Evolutionary conservation across 1,140 invertebrate genomes (phyloP), one percentile per base, ranked within the genome.

Genomic region (Cheumatopsyche charites): DNA sequence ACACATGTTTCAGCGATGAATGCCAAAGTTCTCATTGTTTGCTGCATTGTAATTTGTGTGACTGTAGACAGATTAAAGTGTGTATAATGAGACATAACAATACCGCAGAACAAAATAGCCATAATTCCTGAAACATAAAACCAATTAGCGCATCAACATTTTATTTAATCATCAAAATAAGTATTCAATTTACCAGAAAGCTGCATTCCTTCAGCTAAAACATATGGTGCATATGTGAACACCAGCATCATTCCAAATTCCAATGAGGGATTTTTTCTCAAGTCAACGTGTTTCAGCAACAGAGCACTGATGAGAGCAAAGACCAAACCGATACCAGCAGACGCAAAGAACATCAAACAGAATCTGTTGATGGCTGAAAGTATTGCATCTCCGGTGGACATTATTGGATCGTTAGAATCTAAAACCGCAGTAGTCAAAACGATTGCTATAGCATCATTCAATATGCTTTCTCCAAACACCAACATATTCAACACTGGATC

Each of bases 61-160:
- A 99, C 93, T 17, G 97, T 98, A 0, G 97, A 99, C 13, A 99
- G 83, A 83, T 99, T 99, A 78, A 95, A 97, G 87, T 99, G 98
- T 15, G 97, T 99, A 79, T 99, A 99, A 82, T 99, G 98, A 0
- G 97, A 98, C 98, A 99, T 99, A 0, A 98, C 96, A 79, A 99
- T 96, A 1, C 97, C 98, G 86, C 96, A 98, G 80, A 99, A 98
- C 71, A 99, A 84, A 78, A 99, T 99, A 13, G 98, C 97, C 98
- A 99, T 99, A 47, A 99, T 99, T 71, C 96, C 95, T 93, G 84
- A 45, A 58, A 58, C 23, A 58, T 25, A 58, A 49, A 62, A 74
- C 86, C 86, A 74, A 78, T 75, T 74, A 78, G 73, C 72, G 36
- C 9, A 58, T 62, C 11, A 43, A 45, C 23, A 9, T 25, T 36